These are phyloP conservation scores for Drosophila formosana DNA, from an alignment of 2,888 invertebrate genomes.

Conservation along the genomic window DNA sequence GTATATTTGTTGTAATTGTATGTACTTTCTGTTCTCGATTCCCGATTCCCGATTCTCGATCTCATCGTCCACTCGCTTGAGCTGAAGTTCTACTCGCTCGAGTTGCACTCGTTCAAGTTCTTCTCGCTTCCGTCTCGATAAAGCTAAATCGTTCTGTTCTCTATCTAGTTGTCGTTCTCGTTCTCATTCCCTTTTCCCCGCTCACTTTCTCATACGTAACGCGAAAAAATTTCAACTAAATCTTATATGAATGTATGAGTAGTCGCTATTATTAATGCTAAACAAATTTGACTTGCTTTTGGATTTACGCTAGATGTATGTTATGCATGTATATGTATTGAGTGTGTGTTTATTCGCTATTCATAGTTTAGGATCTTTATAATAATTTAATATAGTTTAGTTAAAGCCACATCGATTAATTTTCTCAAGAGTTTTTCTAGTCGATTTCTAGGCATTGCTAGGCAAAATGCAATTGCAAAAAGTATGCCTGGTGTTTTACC, in stretches of 20 bases:
- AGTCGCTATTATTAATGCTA: slow-evolving; percentile 61
- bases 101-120: slow-evolving; percentile 19
- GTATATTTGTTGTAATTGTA: slow-evolving; percentile 78
- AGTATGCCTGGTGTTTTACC: slow-evolving; percentile 61
- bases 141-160: slow-evolving; percentile 58
- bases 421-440: slow-evolving; percentile 56
- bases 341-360: slow-evolving; percentile 20
- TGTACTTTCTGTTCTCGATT: slow-evolving; percentile 70
- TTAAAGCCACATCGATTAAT: slow-evolving; percentile 79
- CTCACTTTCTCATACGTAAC: slow-evolving; percentile 62
- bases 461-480: slow-evolving; percentile 54
- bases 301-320: slow-evolving; percentile 27
- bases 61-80: slow-evolving; percentile 46
- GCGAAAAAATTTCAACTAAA: slow-evolving; percentile 76
- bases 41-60: slow-evolving; percentile 53
- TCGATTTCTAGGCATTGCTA: slow-evolving; percentile 47
- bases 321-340: slow-evolving; percentile 31
- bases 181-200: slow-evolving; percentile 11
- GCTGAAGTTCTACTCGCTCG: slow-evolving; percentile 14
- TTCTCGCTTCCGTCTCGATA: slow-evolving; percentile 53
- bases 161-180: neutral
- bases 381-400: slow-evolving; percentile 47
- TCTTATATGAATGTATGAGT: slow-evolving; percentile 57
- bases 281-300: slow-evolving; percentile 70
- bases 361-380: slow-evolving; percentile 19